phyloP scores from a whole-genome alignment of 2,797 vertebrate species.

The Sebastiscus tertius region DNA sequence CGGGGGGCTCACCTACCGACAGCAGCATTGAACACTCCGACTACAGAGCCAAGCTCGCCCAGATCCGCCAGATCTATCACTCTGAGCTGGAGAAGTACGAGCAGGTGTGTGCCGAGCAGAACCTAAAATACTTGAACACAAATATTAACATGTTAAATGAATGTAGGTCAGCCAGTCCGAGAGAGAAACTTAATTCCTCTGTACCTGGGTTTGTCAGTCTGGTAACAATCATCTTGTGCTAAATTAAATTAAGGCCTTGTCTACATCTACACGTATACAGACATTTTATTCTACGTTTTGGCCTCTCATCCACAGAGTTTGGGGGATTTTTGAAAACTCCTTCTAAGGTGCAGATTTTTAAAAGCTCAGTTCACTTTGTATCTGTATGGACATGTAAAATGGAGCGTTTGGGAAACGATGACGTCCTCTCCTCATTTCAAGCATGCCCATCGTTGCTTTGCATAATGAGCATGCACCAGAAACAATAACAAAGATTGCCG shows the following conservation, averaged over 20 bases:
- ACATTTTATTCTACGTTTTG: no score
- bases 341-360: no score
- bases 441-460: no score
- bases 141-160: not conserved
- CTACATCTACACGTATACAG: no score
- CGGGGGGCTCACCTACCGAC: conserved; percentile 90
- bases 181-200: not conserved
- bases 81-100: conserved; percentile 95
- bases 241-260: not conserved
- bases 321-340: no score
- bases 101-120: conserved; percentile 84
- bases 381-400: no score
- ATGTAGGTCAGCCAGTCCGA: not conserved
- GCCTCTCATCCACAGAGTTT: no score
- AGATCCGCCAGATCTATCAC: conserved; percentile 93
- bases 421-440: no score
- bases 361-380: no score
- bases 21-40: conserved; percentile 93
- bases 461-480: no score
- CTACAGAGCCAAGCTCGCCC: conserved; percentile 93
- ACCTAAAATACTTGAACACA: not conserved
- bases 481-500: no score
- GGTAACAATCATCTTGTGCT: not conserved
- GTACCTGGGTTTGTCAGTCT: not conserved
- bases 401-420: no score